A percentile compares a stretch with the other conserved stretches of the same genome.
These are phyloP conservation scores for Lithophane semibrunnea DNA, from an alignment of 2,888 invertebrate genomes.

Conservation along the genomic window DNA sequence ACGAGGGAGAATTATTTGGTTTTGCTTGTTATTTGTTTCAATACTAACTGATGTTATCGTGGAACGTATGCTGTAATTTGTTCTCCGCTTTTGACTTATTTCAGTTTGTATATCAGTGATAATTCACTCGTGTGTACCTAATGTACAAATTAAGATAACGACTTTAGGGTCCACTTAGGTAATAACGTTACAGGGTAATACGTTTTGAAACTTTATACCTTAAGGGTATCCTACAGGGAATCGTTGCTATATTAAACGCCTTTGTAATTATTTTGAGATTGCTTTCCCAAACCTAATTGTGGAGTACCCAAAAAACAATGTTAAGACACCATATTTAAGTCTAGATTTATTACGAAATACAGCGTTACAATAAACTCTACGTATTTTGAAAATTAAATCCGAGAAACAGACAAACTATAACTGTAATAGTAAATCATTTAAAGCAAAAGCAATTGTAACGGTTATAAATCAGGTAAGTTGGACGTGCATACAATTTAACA, in stretches of 20 bases:
- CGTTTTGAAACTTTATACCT: conserved; percentile 30
- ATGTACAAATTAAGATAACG: conserved; percentile 50
- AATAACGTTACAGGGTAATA: conserved; percentile 23
- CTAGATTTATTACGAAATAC: conserved; percentile 8
- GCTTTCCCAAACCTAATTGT: conserved; percentile 19
- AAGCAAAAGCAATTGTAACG: conserved; percentile 74
- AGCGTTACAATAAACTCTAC: conserved; percentile 9
- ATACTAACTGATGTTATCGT: conserved; percentile 64
- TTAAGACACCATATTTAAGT: not conserved
- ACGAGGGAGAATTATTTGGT: conserved; percentile 72
- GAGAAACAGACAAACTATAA: conserved; percentile 50
- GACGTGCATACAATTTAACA: conserved; percentile 79
- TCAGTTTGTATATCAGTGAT: conserved; percentile 29
- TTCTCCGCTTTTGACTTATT: conserved; percentile 47
- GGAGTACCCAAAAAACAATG: conserved; percentile 1
- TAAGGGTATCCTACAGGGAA: conserved; percentile 29
- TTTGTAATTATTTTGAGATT: conserved; percentile 40
- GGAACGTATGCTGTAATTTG: conserved; percentile 47
- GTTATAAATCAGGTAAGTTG: conserved; percentile 77
- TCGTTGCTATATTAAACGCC: conserved; percentile 19
- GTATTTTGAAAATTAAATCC: conserved; percentile 44
- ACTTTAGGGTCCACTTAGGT: conserved; percentile 34
- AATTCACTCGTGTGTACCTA: conserved; percentile 39
- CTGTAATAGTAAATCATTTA: conserved; percentile 69
- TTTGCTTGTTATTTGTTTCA: conserved; percentile 69